These are phyloP conservation scores for Pituophis catenifer DNA, from an alignment of 2,113 vertebrate genomes.

Conservation along the genomic window DNA sequence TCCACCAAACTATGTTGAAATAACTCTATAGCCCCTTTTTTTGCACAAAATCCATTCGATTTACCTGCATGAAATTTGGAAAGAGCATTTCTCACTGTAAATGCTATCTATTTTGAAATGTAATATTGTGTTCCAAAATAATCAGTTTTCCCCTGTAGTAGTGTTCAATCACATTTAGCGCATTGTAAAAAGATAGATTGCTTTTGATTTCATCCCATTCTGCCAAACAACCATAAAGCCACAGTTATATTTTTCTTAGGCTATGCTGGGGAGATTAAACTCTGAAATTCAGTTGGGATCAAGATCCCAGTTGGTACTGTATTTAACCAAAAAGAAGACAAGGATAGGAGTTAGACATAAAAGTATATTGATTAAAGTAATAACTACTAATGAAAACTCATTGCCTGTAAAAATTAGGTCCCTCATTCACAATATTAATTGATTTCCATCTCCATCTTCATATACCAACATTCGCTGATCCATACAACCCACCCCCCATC, in stretches of 20 bases:
- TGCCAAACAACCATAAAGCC: neutral
- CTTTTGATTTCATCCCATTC: neutral
- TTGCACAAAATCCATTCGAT: neutral
- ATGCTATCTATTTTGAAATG: neutral
- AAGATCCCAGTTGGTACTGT: neutral
- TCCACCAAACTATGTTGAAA: neutral
- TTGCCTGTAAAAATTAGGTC: neutral
- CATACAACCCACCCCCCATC: neutral
- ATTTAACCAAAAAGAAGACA: neutral
- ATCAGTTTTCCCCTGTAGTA: neutral
- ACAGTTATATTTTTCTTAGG: neutral
- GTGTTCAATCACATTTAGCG: neutral
- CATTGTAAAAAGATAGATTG: neutral
- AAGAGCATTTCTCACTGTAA: neutral
- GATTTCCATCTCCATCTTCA: neutral
- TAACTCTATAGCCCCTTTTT: neutral
- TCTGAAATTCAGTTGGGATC: neutral
- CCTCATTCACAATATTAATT: neutral
- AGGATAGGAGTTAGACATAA: neutral
- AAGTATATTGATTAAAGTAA: neutral
- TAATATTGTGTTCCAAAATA: neutral
- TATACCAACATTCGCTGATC: neutral
- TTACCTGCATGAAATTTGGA: neutral
- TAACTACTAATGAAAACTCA: neutral
- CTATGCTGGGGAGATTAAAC: neutral